phyloP scores from a whole-genome alignment of 2,797 vertebrate genomes.

The Pempheris klunzingeri region DNA sequence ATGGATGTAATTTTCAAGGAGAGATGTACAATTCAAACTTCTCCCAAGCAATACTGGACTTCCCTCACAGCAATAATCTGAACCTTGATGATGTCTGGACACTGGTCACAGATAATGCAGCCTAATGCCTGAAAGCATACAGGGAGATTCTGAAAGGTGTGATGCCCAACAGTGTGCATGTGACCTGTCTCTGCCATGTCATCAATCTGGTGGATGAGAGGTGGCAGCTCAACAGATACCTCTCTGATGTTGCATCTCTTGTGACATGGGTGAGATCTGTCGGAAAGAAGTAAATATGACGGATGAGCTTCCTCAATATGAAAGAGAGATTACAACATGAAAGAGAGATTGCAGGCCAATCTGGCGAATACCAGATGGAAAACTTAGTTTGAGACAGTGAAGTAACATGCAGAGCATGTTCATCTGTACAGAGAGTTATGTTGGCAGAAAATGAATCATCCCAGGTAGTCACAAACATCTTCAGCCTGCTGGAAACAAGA shows the following conservation, averaged over 20 bases:
- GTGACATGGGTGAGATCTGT: constrained; percentile 17
- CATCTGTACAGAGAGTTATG: constrained; percentile 9
- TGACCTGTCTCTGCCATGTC: background rate
- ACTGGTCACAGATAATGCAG: background rate
- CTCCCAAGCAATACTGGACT: background rate
- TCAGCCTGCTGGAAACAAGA: background rate
- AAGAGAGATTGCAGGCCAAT: background rate
- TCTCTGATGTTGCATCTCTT: constrained; percentile 7
- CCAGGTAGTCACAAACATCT: constrained; percentile 17
- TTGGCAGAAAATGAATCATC: background rate
- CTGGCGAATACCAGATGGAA: constrained; percentile 22
- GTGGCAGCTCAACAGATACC: constrained; percentile 6
- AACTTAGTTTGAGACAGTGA: constrained; percentile 19
- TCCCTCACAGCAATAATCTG: background rate
- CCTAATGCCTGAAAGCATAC: background rate
- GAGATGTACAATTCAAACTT: background rate
- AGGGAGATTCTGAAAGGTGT: background rate
- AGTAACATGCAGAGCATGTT: constrained; percentile 11
- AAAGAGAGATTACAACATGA: no score
- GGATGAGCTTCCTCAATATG: background rate
- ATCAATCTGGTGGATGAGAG: constrained; percentile 5
- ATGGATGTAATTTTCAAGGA: background rate
- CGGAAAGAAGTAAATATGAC: constrained; percentile 18
- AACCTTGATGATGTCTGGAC: background rate
- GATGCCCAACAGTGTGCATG: constrained; percentile 9